Evolutionary conservation across 2,113 vertebrate genomes (phyloP).

Genomic region (Addax nasomaculatus): DNA sequence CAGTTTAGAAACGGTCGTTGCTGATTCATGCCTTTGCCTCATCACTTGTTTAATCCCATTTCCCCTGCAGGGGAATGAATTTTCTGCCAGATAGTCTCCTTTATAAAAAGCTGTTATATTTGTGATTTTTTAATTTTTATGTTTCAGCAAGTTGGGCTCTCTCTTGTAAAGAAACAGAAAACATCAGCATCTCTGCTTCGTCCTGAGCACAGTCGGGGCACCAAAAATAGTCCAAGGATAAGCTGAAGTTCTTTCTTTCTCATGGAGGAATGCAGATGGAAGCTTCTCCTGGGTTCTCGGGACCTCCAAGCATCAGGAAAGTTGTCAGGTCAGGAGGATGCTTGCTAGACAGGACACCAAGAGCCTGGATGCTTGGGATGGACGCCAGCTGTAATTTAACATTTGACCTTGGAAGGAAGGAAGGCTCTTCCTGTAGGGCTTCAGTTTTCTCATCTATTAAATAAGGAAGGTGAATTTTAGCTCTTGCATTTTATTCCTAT

Average conservation of each 20-base stretch:
- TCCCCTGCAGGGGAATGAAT: constrained; percentile 31
- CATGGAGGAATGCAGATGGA: neutral
- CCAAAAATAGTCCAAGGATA: constrained; percentile 54
- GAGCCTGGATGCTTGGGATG: neutral
- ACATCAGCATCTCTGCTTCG: constrained; percentile 59
- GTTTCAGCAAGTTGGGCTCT: constrained; percentile 66
- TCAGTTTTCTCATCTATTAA: neutral
- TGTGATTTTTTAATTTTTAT: constrained; percentile 64
- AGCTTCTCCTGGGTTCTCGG: neutral
- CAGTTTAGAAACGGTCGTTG: constrained; percentile 56
- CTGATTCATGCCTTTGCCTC: constrained; percentile 61
- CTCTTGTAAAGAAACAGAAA: constrained; percentile 54
- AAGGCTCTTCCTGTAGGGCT: neutral
- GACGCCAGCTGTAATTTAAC: neutral
- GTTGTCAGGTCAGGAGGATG: constrained; percentile 4
- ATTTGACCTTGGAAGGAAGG: constrained; percentile 24
- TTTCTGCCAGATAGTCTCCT: constrained; percentile 48
- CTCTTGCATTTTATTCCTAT: constrained; percentile 3
- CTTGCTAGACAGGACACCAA: neutral
- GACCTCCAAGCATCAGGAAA: neutral
- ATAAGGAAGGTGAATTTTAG: neutral
- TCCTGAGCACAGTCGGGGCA: neutral
- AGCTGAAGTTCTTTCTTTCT: constrained; percentile 35
- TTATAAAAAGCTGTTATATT: constrained; percentile 66
- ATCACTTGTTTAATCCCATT: constrained; percentile 13